These are phyloP conservation scores for Drosophila quadrilineata DNA, from an alignment of 1,140 invertebrate genomes.

Conservation along the genomic window DNA sequence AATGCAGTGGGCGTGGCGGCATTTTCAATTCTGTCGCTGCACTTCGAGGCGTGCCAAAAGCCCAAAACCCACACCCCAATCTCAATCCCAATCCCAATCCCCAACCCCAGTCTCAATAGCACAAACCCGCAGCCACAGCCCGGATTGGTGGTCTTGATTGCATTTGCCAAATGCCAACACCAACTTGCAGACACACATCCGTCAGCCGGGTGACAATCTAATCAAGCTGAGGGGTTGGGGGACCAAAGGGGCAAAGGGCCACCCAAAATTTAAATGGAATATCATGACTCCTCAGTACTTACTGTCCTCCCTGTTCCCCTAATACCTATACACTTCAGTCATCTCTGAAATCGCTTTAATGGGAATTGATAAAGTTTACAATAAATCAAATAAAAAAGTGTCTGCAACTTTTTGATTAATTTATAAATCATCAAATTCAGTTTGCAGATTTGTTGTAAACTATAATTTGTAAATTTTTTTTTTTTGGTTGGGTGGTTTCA, in stretches of 20 bases:
- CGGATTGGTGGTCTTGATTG: constrained; percentile 59
- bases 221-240: constrained; percentile 20
- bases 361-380: background rate
- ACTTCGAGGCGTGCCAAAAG: constrained; percentile 23
- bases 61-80: constrained; percentile 13
- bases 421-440: background rate
- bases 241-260: background rate
- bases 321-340: too few species aligned
- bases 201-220: constrained; percentile 39
- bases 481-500: too few species aligned
- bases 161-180: constrained; percentile 63
- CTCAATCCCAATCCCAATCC: background rate
- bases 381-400: too few species aligned
- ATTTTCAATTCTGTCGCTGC: constrained; percentile 61
- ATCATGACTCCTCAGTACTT: background rate
- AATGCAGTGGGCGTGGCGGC: constrained; percentile 28
- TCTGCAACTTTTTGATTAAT: constrained; percentile 11
- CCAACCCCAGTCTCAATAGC: background rate
- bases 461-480: background rate
- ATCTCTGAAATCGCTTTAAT: background rate
- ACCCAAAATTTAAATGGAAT: background rate
- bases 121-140: background rate
- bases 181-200: constrained; percentile 28
- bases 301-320: too few species aligned
- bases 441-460: background rate